These are phyloP conservation scores for Nomada hirtipes DNA, from an alignment of 2,888 invertebrate genomes.

Conservation along the genomic window DNA sequence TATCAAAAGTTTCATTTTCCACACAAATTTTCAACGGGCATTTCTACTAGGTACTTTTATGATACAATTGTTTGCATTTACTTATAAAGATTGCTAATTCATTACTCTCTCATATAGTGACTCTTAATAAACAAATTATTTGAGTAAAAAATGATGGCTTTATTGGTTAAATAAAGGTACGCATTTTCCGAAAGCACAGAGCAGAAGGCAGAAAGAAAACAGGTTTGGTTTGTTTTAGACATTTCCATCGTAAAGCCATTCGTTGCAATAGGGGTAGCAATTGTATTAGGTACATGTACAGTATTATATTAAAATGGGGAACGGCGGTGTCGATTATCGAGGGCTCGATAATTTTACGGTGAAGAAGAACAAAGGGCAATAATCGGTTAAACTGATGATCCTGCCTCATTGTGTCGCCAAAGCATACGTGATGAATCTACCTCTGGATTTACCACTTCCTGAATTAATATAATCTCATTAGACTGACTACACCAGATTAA, in stretches of 20 bases:
- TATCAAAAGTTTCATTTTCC: too few species aligned
- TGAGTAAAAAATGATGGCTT: too few species aligned
- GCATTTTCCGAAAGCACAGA: not conserved
- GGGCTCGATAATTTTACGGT: constrained; percentile 52
- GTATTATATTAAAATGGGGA: too few species aligned
- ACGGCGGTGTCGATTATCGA: too few species aligned
- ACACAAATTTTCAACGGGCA: too few species aligned
- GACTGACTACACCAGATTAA: constrained; percentile 20
- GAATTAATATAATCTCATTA: constrained; percentile 6
- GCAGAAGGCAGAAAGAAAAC: not conserved
- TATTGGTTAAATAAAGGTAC: constrained; percentile 4
- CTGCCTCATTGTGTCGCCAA: constrained; percentile 5
- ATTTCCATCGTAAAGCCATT: not conserved
- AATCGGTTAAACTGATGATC: constrained; percentile 58
- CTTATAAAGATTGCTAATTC: not conserved
- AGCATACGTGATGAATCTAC: constrained; percentile 38
- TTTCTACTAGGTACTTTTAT: not conserved
- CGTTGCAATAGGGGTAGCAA: too few species aligned
- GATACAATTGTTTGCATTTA: not conserved
- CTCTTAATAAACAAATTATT: too few species aligned
- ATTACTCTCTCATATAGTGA: not conserved
- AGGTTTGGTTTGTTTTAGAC: constrained; percentile 26
- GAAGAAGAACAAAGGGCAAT: constrained; percentile 23
- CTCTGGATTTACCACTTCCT: not conserved
- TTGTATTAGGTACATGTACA: too few species aligned